Evolutionary conservation across 1,140 invertebrate genomes (phyloP).

Genomic region (Orussus abietinus): DNA sequence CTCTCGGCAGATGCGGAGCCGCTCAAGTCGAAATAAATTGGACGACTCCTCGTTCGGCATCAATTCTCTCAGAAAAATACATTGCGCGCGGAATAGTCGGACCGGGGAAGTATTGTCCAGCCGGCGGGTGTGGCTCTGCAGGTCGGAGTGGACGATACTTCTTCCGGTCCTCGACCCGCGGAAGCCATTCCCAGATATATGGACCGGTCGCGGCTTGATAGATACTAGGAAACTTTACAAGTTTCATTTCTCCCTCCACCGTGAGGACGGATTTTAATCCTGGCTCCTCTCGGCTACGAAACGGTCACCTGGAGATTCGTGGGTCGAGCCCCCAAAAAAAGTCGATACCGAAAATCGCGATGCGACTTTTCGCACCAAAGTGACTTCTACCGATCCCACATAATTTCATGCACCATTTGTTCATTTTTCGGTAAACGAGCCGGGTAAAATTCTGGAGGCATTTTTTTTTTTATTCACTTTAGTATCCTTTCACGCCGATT

Average conservation of each 20-base stretch:
- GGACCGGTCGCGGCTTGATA: conserved; percentile 34
- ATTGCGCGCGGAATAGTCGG: conserved; percentile 22
- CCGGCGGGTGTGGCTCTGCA: neutral
- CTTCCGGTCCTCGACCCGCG: conserved; percentile 9
- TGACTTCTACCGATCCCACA: too few species aligned
- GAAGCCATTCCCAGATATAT: conserved; percentile 36
- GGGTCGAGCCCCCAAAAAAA: too few species aligned
- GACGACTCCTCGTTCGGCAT: conserved; percentile 21
- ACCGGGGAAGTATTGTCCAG: conserved; percentile 16
- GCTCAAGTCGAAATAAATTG: too few species aligned
- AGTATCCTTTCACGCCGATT: too few species aligned
- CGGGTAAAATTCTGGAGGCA: too few species aligned
- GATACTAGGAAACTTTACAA: conserved; percentile 40
- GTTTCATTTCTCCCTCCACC: conserved; percentile 34
- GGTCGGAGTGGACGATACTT: conserved; percentile 21
- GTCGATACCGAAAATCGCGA: too few species aligned
- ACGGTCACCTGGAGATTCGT: too few species aligned
- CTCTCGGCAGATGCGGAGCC: too few species aligned
- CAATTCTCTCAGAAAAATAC: conserved; percentile 40
- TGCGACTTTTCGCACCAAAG: too few species aligned
- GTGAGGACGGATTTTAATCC: conserved; percentile 35
- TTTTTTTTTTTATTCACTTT: too few species aligned
- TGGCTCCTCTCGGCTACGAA: conserved; percentile 18
- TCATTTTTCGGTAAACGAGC: too few species aligned
- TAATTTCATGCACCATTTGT: too few species aligned